These are phyloP conservation scores for Cremastinae sp. DNA, from an alignment of 2,888 invertebrate species.

Conservation along the genomic window DNA sequence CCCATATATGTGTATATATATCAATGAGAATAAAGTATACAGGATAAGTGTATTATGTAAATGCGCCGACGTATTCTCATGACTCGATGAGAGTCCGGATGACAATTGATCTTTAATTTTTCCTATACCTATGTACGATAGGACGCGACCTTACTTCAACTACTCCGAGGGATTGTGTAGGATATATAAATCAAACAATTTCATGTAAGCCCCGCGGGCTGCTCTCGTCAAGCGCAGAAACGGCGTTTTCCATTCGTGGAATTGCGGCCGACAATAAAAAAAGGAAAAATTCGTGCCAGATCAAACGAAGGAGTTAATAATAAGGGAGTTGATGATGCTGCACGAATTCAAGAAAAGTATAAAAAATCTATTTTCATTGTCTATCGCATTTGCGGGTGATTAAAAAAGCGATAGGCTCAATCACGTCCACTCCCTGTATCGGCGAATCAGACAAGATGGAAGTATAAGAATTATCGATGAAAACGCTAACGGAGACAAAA, in stretches of 20 bases:
- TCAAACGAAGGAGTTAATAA: too few relatives aligned
- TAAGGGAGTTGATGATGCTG: too few relatives aligned
- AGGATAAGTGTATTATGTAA: slow-evolving; percentile 22
- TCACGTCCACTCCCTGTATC: too few relatives aligned
- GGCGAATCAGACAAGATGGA: too few relatives aligned
- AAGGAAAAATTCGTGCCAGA: too few relatives aligned
- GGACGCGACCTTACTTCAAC: slow-evolving; percentile 41
- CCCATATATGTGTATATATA: slow-evolving; percentile 4
- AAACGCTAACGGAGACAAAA: too few relatives aligned
- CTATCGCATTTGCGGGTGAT: too few relatives aligned
- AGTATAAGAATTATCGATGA: too few relatives aligned
- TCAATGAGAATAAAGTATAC: not conserved
- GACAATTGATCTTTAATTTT: slow-evolving; percentile 64
- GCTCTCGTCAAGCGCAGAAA: not conserved
- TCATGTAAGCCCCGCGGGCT: not conserved
- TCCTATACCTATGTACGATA: slow-evolving; percentile 39
- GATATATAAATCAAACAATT: slow-evolving; percentile 29
- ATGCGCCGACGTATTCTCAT: slow-evolving; percentile 60
- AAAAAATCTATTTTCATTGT: too few relatives aligned
- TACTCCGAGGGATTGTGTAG: slow-evolving; percentile 14
- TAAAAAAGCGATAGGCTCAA: too few relatives aligned
- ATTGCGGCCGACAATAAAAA: too few relatives aligned
- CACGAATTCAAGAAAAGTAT: too few relatives aligned
- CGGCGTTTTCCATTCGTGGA: not conserved
- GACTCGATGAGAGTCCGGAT: slow-evolving; percentile 53